These are phyloP conservation scores for western clawed frog (Xenopus tropicalis) DNA, from an alignment of 2,113 vertebrate species.

Conservation along the genomic window DNA sequence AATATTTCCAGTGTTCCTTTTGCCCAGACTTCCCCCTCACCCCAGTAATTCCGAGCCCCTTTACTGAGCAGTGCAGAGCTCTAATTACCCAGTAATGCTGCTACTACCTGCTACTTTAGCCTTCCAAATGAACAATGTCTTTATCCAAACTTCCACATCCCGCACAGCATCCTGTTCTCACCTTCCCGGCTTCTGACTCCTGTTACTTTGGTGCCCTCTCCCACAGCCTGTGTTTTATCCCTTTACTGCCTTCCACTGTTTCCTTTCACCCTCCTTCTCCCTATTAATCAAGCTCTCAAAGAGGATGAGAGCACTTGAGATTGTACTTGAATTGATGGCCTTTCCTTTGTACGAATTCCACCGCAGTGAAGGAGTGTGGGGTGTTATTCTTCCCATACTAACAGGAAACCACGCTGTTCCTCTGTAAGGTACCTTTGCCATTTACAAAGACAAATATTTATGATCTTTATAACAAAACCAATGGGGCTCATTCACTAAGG, in stretches of 20 bases:
- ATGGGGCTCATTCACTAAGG: too few species aligned
- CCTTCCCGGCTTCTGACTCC: background rate
- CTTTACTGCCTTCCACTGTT: background rate
- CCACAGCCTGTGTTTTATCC: background rate
- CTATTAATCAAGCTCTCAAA: background rate
- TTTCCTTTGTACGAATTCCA: background rate
- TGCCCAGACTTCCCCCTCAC: too few species aligned
- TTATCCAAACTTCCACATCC: too few species aligned
- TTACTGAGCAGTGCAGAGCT: too few species aligned
- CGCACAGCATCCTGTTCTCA: too few species aligned
- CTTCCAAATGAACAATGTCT: too few species aligned
- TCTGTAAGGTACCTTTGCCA: background rate
- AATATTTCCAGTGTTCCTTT: too few species aligned
- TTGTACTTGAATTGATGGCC: constrained; percentile 6
- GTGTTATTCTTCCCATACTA: background rate
- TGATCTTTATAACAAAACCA: background rate
- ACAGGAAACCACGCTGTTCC: background rate
- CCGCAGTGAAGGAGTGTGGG: background rate
- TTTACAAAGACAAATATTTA: background rate
- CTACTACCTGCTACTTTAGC: too few species aligned
- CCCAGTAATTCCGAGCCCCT: too few species aligned
- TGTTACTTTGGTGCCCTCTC: background rate
- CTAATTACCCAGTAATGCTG: too few species aligned
- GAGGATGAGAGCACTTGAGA: background rate
- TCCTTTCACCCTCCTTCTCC: background rate